Evolutionary conservation across 2,888 invertebrate genomes (phyloP).

Genomic region (Oxytorus armatus): DNA sequence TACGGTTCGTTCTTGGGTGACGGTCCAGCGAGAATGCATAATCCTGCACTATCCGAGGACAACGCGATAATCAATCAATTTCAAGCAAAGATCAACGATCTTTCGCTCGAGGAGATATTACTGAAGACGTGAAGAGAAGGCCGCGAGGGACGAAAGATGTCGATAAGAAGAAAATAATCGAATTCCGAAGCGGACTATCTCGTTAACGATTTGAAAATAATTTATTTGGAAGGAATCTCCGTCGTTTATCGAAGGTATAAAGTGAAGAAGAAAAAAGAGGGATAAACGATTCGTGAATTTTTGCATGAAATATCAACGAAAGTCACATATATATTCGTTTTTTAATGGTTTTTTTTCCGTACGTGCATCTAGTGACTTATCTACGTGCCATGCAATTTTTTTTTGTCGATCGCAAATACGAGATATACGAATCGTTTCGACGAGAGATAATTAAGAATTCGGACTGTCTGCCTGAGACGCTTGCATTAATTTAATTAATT

Average conservation of each 20-base stretch:
- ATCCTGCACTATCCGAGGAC: conserved; percentile 72
- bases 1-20: conserved; percentile 69
- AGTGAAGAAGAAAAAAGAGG: background rate
- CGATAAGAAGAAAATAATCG: conserved; percentile 13
- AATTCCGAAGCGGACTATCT: conserved; percentile 40
- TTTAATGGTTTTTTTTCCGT: conserved; percentile 24
- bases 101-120: conserved; percentile 78
- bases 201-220: conserved; percentile 72
- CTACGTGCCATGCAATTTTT: conserved; percentile 58
- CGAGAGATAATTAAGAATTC: conserved; percentile 22
- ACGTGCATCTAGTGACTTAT: conserved; percentile 46
- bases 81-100: conserved; percentile 74
- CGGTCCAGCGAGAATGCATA: conserved; percentile 68
- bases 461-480: conserved; percentile 39
- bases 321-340: conserved; percentile 4
- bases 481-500: conserved; percentile 56
- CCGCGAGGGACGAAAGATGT: conserved; percentile 2
- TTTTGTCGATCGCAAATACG: conserved; percentile 24
- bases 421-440: background rate
- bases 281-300: conserved; percentile 22
- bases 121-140: conserved; percentile 76
- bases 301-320: conserved; percentile 25
- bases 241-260: conserved; percentile 4
- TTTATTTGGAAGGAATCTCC: conserved; percentile 55
- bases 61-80: conserved; percentile 71